Conservation (phyloP, 2,888 invertebrate genomes). For the Spisula solida region DNA sequence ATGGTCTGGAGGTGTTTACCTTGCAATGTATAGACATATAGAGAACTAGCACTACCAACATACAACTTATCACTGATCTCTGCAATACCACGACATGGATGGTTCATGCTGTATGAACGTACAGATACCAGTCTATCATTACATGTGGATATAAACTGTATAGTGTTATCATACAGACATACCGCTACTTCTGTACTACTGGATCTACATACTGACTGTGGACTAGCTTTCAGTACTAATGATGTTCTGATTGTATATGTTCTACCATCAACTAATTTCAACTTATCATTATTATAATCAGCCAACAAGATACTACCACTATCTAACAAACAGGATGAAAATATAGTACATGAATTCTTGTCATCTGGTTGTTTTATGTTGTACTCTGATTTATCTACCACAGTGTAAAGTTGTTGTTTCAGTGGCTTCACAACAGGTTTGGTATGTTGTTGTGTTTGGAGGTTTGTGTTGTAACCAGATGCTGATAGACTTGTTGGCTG, state of each 20-base stretch:
- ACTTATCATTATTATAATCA: background rate
- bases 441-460: background rate
- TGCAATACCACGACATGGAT: background rate
- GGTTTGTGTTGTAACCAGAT: background rate
- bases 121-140: background rate
- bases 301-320: background rate
- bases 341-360: background rate
- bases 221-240: background rate
- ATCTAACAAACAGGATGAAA: background rate
- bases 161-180: too few species aligned
- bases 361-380: background rate
- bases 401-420: background rate
- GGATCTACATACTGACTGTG: background rate
- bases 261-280: constrained; percentile 4
- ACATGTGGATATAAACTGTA: too few species aligned
- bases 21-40: background rate
- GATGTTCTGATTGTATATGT: background rate
- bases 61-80: background rate
- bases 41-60: background rate
- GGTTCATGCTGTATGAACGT: background rate
- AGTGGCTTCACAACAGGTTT: background rate
- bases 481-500: background rate
- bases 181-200: background rate
- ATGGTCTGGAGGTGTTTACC: background rate
- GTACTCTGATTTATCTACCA: constrained; percentile 10